Evolutionary conservation across 2,797 vertebrate species (phyloP), one percentile per base, ranked within the genome.

Genomic region (Echiichthys vipera): DNA sequence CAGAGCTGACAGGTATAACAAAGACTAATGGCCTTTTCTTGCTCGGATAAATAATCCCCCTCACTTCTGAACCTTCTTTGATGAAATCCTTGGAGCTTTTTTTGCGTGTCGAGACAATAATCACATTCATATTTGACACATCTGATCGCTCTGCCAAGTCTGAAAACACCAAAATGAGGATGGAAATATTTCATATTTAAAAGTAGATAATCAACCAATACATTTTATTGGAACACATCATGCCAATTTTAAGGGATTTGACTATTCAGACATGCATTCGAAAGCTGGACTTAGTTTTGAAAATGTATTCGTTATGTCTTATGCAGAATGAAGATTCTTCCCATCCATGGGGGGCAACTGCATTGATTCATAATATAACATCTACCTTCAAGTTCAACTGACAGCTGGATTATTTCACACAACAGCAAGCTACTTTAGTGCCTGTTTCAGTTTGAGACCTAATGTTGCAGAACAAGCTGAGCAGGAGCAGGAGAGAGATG

Each of bases 21-120:
- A 83, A 90, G 83, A 91, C 50, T 61, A 85, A 86, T 84, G 59
- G 43, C 34, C 65, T 74, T 67, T 68, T 59, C 18, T 54, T 54
- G 47, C 24, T 74, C 71, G 27, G 56, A 74, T 63, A 67, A 86
- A 85, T 71, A 81, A 74, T 24, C 29, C 11, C 27, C 20, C 67
- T 81, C 32, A 57, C 57, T 71, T 83, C 50, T 57, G 7, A 62
- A 37, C 69, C 17, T 50, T n/a, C 27, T 80, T 55, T 74, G 65
- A 76, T 57, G 43, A 80, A 80, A 87, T 79, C 56, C 56, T 50
- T 29, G 2, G 46, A 71, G 63, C 17, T 78, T 43, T 83, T 61
- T 51, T 63, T 77, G 30, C 4, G 3, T 55, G 25, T 84, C 53
- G 1, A 32, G 12, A 14, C 24, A 68, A 70, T 70, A 77, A 78